Evolutionary conservation across 1,140 invertebrate species (phyloP).

Genomic region (Metopolophium dirhodum): DNA sequence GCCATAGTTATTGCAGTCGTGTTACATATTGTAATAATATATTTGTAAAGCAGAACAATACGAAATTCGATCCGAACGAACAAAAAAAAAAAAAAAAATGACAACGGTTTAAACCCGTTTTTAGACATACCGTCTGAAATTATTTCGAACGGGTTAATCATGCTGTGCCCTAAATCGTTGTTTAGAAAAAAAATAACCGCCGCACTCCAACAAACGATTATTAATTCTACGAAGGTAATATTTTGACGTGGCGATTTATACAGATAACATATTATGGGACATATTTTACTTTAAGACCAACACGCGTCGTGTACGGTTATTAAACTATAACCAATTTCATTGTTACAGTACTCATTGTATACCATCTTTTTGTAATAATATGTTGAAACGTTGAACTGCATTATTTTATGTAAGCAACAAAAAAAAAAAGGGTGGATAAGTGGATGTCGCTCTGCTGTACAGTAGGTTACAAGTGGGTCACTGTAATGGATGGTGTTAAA

Average conservation of each 20-base stretch:
- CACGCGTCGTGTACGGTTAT: not conserved
- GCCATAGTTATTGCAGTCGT: not conserved
- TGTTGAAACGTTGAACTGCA: no score
- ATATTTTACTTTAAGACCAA: not conserved
- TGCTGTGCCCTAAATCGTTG: not conserved
- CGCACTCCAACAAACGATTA: not conserved
- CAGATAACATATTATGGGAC: not conserved
- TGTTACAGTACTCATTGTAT: not conserved
- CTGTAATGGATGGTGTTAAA: no score
- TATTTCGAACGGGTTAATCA: not conserved
- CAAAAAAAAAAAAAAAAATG: not conserved
- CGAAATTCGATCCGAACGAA: not conserved
- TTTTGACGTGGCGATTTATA: not conserved
- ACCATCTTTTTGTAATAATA: not conserved
- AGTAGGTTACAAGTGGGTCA: no score
- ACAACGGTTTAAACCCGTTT: constrained; percentile 22
- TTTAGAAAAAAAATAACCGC: not conserved
- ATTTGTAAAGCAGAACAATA: not conserved
- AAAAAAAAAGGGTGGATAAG: no score
- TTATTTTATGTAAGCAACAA: no score
- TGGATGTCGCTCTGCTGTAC: no score
- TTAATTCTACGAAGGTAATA: not conserved
- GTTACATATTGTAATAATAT: not conserved
- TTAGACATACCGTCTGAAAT: not conserved
- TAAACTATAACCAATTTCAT: not conserved